These are phyloP conservation scores for Tyto alba DNA, from an alignment of 2,113 vertebrate species.

Conservation along the genomic window DNA sequence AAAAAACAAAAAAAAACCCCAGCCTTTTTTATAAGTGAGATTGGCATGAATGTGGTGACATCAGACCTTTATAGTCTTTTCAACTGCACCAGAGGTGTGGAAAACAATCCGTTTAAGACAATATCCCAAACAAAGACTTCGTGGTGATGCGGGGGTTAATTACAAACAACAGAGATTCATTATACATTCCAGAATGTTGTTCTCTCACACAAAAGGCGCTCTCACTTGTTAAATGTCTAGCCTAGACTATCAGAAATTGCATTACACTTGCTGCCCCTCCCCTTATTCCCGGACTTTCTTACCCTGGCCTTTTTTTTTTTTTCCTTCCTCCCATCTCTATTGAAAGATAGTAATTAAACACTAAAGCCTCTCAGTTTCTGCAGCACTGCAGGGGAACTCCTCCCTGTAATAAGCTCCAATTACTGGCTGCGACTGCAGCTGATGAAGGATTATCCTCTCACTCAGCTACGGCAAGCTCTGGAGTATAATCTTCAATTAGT, in stretches of 20 bases:
- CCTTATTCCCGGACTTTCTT: slow-evolving; percentile 55
- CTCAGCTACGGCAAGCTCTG: slow-evolving; percentile 75
- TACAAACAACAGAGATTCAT: slow-evolving; percentile 64
- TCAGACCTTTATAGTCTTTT: background rate
- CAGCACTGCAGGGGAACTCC: slow-evolving; percentile 74
- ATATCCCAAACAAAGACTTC: slow-evolving; percentile 40
- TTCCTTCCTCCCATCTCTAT: slow-evolving; percentile 58
- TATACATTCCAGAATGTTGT: slow-evolving; percentile 64
- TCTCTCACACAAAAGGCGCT: slow-evolving; percentile 49
- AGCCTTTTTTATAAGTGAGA: background rate
- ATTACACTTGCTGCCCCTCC: slow-evolving; percentile 53
- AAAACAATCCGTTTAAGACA: slow-evolving; percentile 46
- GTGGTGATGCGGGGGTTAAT: slow-evolving; percentile 59
- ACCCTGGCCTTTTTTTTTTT: background rate
- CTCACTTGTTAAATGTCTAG: slow-evolving; percentile 62
- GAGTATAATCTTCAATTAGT: slow-evolving; percentile 86
- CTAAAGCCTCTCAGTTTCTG: slow-evolving; percentile 81
- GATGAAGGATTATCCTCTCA: slow-evolving; percentile 86
- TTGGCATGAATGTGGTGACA: background rate
- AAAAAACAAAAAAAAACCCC: background rate
- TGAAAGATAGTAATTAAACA: slow-evolving; percentile 80
- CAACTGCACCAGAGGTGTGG: background rate
- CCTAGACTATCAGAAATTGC: slow-evolving; percentile 58
- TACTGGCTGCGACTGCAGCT: slow-evolving; percentile 77
- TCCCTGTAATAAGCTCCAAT: slow-evolving; percentile 83